Base-by-base conservation (phyloP, 2,888 invertebrate genomes). In the Chrysolina americana region DNA sequence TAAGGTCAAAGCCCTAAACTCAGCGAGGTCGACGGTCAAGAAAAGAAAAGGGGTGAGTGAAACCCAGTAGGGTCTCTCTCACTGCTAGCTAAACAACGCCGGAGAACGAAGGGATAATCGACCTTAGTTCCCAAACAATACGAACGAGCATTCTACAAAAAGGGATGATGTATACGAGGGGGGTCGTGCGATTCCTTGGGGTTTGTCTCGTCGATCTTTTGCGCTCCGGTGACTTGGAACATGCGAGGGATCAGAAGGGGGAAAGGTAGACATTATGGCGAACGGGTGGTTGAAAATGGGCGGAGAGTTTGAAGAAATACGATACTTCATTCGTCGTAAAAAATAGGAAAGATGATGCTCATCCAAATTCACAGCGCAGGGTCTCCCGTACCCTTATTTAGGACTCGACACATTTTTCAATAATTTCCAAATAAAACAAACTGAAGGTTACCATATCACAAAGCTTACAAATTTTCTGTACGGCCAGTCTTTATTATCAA, bases 151-250 rank as follows among this genome's bases (percentile, higher is more conserved):
- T 56, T 56, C 23, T 56, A 3, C 5, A 59, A 36, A 28, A 36
- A 59, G 59, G 59, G 59, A 59, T 36, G 28, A 59, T 59, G 23
- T 59, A 28, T 28, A 28, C 15, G 59, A 36, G 59, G 59, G n/a
- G 59, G 4, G 28, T 15, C 59, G 59, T 36, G 28, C 59, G 36
- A 59, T n/a, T 59, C n/a, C 28, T 59, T 59, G 9, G 15, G 15
- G 15, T 53, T 59, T 59, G 59, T 59, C 59, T 59, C 15, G 23
- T 59, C 28, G 59, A 59, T 59, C 59, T 36, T 59, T 5, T 36
- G 59, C 59, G 59, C 59, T 59, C 36, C 59, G 59, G 28, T 59
- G 59, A 36, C 59, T 59, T 36, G 59, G 59, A 59, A 59, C 36
- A 59, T n/a, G 36, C 1, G 23, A 28, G 59, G 59, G 28, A 13